A percentile compares a stretch with the other conserved stretches of the same genome.
Conservation (phyloP, 2,113 vertebrate genomes). For the Illadopsis cleaveri region DNA sequence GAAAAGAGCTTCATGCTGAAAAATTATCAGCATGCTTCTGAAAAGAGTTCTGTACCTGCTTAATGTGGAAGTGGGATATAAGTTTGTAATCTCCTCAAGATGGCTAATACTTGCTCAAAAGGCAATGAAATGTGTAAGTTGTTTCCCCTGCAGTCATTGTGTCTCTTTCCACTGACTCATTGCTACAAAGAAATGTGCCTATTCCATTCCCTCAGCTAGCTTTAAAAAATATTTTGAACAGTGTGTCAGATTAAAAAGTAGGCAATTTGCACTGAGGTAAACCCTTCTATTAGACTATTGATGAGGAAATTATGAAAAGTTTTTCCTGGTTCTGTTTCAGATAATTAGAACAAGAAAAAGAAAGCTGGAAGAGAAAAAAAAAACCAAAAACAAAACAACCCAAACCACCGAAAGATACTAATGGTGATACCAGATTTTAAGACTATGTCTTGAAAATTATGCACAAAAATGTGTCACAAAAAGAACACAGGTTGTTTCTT, state of each 20-base stretch:
- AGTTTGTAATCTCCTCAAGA: neutral
- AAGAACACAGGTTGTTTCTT: neutral
- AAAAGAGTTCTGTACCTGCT: neutral
- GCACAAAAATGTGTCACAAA: neutral
- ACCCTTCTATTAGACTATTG: neutral
- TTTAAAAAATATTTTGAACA: constrained; percentile 28
- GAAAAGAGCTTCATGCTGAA: neutral
- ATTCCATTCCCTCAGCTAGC: neutral
- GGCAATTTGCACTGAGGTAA: neutral
- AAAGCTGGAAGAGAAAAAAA: neutral
- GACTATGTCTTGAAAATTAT: neutral
- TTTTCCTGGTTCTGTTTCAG: neutral
- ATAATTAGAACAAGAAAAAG: neutral
- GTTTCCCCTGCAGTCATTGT: neutral
- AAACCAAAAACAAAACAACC: too few species aligned
- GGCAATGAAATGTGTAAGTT: neutral
- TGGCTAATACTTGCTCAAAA: neutral
- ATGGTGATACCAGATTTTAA: neutral
- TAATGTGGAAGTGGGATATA: neutral
- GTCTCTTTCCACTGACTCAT: constrained; percentile 25
- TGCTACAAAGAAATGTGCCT: neutral
- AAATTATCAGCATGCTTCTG: neutral
- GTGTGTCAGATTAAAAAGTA: neutral
- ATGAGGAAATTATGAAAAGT: neutral
- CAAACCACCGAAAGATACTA: neutral